Percentiles rank a stretch among this genome's conserved stretches.
Conservation (phyloP, 2,797 vertebrate genomes). For the Artibeus lituratus region DNA sequence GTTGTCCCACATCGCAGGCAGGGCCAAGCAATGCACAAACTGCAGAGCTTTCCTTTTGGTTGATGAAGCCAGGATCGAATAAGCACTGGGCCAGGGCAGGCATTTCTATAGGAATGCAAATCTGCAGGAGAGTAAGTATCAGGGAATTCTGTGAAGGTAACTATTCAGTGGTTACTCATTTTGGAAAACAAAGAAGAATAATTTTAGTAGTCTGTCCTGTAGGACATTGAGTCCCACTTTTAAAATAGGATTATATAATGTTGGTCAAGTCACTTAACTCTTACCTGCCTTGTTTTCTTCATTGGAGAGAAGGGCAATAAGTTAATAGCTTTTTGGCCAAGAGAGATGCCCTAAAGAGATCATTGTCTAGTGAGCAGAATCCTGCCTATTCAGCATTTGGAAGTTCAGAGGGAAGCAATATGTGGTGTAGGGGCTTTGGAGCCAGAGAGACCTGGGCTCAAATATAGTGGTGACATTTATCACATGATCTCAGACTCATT, state of each 20-base stretch:
- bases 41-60: not conserved
- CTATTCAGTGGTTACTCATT: not conserved
- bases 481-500: slow-evolving; percentile 6
- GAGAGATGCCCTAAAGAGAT: not conserved
- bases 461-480: not conserved
- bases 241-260: not conserved
- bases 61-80: not conserved
- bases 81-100: too few relatives aligned
- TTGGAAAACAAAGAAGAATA: not conserved
- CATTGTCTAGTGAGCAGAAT: not conserved
- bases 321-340: not conserved
- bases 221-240: not conserved
- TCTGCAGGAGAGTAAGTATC: not conserved
- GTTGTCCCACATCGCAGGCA: not conserved
- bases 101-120: not conserved
- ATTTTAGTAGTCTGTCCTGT: not conserved
- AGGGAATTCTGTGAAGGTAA: not conserved
- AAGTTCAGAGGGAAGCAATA: not conserved
- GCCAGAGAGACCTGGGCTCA: not conserved
- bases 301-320: not conserved
- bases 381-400: not conserved
- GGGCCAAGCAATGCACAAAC: not conserved
- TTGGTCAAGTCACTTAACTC: not conserved
- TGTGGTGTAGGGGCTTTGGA: not conserved
- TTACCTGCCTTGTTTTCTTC: not conserved